Evolutionary conservation across 2,888 invertebrate genomes (phyloP), one percentile per base, ranked within the genome.

Genomic region (Harpalus rufipes): DNA sequence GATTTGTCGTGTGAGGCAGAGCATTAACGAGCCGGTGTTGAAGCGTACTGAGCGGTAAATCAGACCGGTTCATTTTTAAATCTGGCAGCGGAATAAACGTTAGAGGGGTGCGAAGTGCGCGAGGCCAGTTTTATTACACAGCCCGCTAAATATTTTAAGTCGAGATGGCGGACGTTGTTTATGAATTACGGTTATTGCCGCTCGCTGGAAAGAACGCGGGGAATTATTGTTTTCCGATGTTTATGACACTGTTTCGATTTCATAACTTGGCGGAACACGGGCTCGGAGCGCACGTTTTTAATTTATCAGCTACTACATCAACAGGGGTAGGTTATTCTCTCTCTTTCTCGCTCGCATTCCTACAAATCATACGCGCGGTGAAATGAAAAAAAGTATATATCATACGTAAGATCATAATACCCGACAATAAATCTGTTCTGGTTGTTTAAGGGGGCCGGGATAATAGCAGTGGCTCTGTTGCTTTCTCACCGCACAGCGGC

Each of bases 171-270:
- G 81, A 59, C 68, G 84, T 86, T 87, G 85, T 87, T 88, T 87
- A 89, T 90, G 89, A 90, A 88, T 89, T 89, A 90, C 89, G 88
- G 88, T 89, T 89, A 89, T 89, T 88, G 88, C 80, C 39, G 81
- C 39, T 61, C 61, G 78, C 65, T 78, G 78, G 86, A 86, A 87
- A 87, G 88, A 88, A 88, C 88, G 88, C 87, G 88, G 88, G 88
- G 89, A 91, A 91, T 91, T 91, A 91, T 91, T 91, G 91, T 91
- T 91, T 91, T 90, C 90, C 91, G 88, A 91, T 91, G 91, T 91
- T 91, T 91, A 91, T 90, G 91, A 89, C 89, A 89, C 90, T 90
- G 91, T 91, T 91, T 91, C 91, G 91, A 91, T 91, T 91, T 91
- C 91, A 91, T 91, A 91, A 91, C 91, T 90, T 89, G 90, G 87